Base-by-base conservation (phyloP, 2,797 vertebrate genomes). In the Linurgus olivaceus region DNA sequence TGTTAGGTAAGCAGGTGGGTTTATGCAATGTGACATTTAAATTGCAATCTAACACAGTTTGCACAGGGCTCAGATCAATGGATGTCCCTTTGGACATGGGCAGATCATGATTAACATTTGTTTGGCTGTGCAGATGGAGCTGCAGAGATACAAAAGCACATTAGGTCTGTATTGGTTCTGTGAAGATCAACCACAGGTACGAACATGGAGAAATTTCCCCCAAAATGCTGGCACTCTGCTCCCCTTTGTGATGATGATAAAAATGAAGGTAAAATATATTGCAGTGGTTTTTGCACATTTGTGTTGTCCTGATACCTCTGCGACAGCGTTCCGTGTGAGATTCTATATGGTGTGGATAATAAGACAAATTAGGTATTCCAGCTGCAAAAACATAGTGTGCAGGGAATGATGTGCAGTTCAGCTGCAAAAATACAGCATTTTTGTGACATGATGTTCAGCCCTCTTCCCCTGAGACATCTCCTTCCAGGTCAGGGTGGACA, bases 301-400 rank as follows among this genome's bases (percentile, higher is more conserved):
- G 5, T 52, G 35, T 48, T 67, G 17, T 31, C 51, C 35, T 37
- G 50, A 72, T 74, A 13, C 7, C 23, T 52, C 35, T 3, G 2
- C 1, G 40, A 29, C 11, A 44, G n/a, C 4, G 1, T 55, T 77
- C 24, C 33, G 8, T 38, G 44, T 48, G 88, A 90, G 88, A 67
- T 73, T 68, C 88, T 92, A 26, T 66, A 52, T 0, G 4, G 62
- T 84, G 70, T 48, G 63, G 66, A 38, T 90, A 92, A 84, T 76
- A 45, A 95, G 83, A 81, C 48, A 94, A 94, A 95, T 92, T 92
- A 87, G 29, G 9, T 31, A 87, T 87, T 84, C 83, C 96, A 97
- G 94, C 93, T 97, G 95, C 83, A 93, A 95, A 96, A 97, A 96
- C 94, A 96, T 40, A 72, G 37, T 9, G n/a, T 78, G 58, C 42